phyloP scores from a whole-genome alignment of 2,797 vertebrate species.

The Chiroxiphia lanceolata region DNA sequence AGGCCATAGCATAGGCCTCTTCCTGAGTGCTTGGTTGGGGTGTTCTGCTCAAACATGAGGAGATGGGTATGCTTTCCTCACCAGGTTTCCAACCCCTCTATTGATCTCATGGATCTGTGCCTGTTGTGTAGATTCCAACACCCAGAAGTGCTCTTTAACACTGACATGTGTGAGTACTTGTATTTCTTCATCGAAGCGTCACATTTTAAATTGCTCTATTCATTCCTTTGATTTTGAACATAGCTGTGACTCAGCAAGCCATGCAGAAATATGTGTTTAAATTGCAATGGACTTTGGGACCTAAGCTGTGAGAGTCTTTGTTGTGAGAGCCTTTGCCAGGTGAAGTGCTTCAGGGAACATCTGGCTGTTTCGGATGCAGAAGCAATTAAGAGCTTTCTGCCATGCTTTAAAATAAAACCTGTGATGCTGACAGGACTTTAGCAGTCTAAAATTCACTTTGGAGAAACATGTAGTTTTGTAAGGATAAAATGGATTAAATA shows the following conservation, averaged over 20 bases:
- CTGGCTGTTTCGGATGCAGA: background rate
- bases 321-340: background rate
- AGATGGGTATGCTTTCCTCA: background rate
- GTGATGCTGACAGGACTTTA: background rate
- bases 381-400: background rate
- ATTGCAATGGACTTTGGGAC: background rate
- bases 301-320: background rate
- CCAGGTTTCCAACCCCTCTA: background rate
- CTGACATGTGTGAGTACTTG: background rate
- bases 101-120: background rate
- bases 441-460: background rate
- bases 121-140: background rate
- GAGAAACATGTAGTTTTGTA: background rate
- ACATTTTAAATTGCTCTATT: conserved; percentile 33
- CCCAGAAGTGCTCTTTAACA: background rate
- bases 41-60: background rate
- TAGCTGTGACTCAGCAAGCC: conserved; percentile 29
- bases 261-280: background rate
- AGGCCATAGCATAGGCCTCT: background rate
- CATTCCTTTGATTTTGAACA: conserved; percentile 19
- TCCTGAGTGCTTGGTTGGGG: background rate
- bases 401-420: background rate
- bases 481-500: background rate
- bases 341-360: background rate
- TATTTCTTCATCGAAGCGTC: conserved; percentile 43